Evolutionary conservation across 2,113 vertebrate genomes (phyloP).

Genomic region (Vombatus ursinus): DNA sequence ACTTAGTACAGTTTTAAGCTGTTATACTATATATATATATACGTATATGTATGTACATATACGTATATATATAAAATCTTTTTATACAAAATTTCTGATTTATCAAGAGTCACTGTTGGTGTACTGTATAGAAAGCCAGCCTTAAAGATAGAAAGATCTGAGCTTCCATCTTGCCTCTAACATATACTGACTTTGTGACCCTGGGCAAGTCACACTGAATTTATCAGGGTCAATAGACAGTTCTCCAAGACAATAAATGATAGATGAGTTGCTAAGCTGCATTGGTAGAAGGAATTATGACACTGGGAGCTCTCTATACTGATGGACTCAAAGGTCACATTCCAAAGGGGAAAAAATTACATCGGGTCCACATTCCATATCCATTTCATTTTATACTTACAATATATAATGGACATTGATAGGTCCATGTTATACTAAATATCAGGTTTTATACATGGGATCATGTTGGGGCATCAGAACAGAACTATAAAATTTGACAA

Average conservation of each 20-base stretch:
- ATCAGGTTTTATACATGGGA: not conserved
- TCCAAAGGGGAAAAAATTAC: not conserved
- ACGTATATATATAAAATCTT: not conserved
- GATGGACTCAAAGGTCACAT: not conserved
- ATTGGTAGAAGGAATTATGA: not conserved
- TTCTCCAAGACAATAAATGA: not conserved
- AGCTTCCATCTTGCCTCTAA: not conserved
- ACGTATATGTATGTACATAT: not conserved
- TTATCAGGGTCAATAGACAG: not conserved
- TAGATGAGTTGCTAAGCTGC: not conserved
- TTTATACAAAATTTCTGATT: conserved; percentile 7
- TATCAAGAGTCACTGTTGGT: not conserved
- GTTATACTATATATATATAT: not conserved
- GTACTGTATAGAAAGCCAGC: not conserved
- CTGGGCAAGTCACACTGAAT: not conserved
- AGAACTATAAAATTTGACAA: not conserved
- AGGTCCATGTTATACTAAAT: not conserved
- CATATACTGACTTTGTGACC: not conserved
- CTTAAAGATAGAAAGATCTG: not conserved
- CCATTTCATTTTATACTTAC: not conserved
- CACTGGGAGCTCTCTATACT: not conserved
- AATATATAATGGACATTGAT: not conserved
- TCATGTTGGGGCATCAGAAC: not conserved
- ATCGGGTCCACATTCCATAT: not conserved
- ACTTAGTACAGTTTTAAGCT: not conserved